Evolutionary conservation across 2,888 invertebrate species (phyloP).

Genomic region (Lepidochitona cinerea): DNA sequence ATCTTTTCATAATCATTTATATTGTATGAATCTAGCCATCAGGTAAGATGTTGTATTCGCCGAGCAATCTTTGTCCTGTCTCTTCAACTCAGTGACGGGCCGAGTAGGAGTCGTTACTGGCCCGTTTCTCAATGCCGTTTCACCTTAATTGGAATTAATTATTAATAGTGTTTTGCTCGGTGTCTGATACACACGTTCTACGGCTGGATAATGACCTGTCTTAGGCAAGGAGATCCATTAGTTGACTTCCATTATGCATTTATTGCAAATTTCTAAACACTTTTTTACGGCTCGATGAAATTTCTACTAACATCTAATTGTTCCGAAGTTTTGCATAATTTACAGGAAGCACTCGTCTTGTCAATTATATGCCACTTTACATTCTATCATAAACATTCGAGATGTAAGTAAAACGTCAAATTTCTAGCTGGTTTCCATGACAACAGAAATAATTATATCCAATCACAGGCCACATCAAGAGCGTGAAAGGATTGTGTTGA

Average conservation of each 20-base stretch:
- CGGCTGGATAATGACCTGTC: constrained; percentile 1
- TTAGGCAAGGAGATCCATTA: neutral
- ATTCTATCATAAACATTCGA: neutral
- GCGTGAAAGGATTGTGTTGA: no score
- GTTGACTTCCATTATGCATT: neutral
- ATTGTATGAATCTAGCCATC: neutral
- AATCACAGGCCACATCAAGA: no score
- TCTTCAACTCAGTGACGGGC: no score
- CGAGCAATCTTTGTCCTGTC: no score
- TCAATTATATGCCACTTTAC: neutral
- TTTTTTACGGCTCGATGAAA: neutral
- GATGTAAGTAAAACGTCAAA: neutral
- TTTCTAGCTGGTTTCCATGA: no score
- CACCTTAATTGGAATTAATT: constrained; percentile 6
- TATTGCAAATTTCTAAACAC: neutral
- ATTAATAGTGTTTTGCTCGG: constrained; percentile 6
- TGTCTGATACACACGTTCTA: neutral
- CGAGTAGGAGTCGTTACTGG: no score
- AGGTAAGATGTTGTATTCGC: no score
- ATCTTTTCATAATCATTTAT: constrained; percentile 6
- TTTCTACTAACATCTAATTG: neutral
- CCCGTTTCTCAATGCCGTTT: no score
- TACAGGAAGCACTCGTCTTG: neutral
- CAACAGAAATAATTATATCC: no score
- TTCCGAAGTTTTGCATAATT: neutral